Conservation (phyloP, 2,113 vertebrate species). For the Corapipo altera region DNA sequence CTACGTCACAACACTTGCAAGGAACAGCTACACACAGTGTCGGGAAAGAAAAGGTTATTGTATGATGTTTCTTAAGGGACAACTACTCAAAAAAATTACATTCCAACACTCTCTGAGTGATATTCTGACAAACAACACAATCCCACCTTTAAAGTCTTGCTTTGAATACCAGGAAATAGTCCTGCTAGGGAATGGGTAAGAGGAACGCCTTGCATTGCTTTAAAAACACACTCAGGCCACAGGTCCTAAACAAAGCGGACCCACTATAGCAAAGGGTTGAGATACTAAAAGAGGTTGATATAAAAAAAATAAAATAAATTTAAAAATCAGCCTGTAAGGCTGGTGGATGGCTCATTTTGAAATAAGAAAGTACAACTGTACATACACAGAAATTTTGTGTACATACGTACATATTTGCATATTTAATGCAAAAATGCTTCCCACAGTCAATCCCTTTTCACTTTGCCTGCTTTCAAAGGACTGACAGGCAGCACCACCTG, state of each 20-base stretch:
- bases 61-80: not conserved
- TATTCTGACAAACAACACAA: not conserved
- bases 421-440: not conserved
- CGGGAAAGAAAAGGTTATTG: not conserved
- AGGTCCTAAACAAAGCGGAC: not conserved
- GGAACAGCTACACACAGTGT: not conserved
- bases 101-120: not conserved
- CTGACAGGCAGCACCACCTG: not conserved
- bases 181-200: not conserved
- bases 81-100: not conserved
- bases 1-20: not conserved
- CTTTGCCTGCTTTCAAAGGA: not conserved
- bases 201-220: not conserved
- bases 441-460: not conserved
- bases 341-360: not conserved
- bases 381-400: not conserved
- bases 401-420: not conserved
- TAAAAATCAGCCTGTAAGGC: not conserved
- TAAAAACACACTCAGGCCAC: not conserved
- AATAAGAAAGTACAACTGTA: not conserved
- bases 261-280: not conserved
- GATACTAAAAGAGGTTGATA: not conserved
- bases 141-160: not conserved
- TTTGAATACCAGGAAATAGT: slow-evolving; percentile 9
- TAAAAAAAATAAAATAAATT: not conserved